Evolutionary conservation across 2,113 vertebrate species (phyloP).

Genomic region (Leuciscus idus): DNA sequence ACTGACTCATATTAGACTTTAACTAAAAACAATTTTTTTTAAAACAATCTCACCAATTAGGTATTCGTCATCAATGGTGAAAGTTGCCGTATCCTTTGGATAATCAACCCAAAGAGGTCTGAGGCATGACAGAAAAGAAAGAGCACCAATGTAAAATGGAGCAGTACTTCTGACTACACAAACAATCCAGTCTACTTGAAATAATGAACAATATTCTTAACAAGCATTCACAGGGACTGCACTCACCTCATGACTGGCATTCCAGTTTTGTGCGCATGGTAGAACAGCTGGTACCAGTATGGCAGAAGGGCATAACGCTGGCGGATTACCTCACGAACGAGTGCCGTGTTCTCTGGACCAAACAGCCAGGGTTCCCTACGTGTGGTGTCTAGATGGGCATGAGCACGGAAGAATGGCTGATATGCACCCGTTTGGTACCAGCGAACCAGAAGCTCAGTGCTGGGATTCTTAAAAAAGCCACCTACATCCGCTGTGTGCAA

Average conservation of each 20-base stretch:
- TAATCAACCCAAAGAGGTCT: conserved; percentile 91
- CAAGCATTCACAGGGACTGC: background rate
- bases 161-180: background rate
- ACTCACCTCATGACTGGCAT: conserved; percentile 86
- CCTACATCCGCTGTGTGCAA: conserved; percentile 84
- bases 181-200: background rate
- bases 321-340: conserved; percentile 81
- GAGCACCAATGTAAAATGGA: background rate
- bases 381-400: conserved; percentile 90
- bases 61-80: conserved; percentile 86
- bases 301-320: conserved; percentile 88
- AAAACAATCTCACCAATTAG: conserved; percentile 81
- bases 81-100: conserved; percentile 82
- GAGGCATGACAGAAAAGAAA: background rate
- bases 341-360: conserved; percentile 78
- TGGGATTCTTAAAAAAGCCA: conserved; percentile 89
- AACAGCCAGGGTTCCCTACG: conserved; percentile 92
- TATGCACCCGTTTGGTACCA: conserved; percentile 93
- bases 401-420: conserved; percentile 91
- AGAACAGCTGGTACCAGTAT: conserved; percentile 91
- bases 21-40: background rate
- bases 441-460: conserved; percentile 85
- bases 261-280: conserved; percentile 78
- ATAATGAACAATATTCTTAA: background rate
- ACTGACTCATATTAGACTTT: background rate